These are phyloP conservation scores for Antigone vipio DNA, from an alignment of 2,113 vertebrate species.

Conservation along the genomic window DNA sequence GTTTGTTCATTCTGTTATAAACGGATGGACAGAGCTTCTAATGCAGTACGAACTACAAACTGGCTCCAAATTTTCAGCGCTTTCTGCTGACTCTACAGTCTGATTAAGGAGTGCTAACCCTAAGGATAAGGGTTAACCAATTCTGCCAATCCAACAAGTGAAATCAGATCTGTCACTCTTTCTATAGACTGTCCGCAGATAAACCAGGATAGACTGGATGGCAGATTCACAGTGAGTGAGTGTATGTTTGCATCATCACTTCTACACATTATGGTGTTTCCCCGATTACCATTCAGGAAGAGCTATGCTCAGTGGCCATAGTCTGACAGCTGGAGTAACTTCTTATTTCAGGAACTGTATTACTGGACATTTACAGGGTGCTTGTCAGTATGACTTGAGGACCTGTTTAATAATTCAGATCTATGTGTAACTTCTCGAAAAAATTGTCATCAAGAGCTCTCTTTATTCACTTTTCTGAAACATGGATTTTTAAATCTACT, in stretches of 20 bases:
- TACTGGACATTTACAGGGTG: background rate
- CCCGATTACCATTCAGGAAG: background rate
- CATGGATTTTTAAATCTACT: background rate
- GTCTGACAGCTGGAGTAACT: background rate
- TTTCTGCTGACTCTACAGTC: background rate
- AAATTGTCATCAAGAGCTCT: background rate
- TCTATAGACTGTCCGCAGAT: background rate
- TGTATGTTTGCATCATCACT: background rate
- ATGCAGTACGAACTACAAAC: background rate
- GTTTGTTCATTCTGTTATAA: background rate
- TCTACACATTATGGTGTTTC: background rate
- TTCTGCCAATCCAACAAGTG: background rate
- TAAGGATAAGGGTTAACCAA: background rate
- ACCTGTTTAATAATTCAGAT: background rate
- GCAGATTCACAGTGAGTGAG: background rate
- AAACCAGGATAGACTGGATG: background rate
- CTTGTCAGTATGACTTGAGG: background rate
- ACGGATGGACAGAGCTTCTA: background rate
- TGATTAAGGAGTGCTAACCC: background rate
- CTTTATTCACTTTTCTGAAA: background rate
- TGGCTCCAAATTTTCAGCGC: background rate
- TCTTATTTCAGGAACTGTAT: background rate
- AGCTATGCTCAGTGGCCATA: background rate
- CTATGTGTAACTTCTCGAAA: background rate
- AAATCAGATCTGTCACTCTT: background rate